Conservation (phyloP, 2,888 invertebrate genomes). For the Drosophila mulleri region DNA sequence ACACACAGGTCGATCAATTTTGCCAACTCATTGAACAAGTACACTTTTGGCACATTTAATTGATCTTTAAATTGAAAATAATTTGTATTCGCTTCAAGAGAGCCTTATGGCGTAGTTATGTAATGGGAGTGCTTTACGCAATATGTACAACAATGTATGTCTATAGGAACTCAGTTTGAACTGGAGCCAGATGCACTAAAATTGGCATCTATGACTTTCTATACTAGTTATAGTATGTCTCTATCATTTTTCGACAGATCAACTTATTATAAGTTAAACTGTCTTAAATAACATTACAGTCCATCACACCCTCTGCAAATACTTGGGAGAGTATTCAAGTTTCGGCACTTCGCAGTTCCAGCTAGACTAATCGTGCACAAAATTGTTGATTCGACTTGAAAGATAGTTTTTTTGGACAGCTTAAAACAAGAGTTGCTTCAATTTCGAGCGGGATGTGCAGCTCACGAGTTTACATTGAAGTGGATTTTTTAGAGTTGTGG, state of each 20-base stretch:
- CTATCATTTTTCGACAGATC: background rate
- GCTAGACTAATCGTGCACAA: conserved; percentile 26
- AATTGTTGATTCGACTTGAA: conserved; percentile 16
- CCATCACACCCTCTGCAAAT: background rate
- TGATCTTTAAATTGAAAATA: conserved; percentile 49
- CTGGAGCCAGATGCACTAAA: background rate
- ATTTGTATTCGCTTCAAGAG: conserved; percentile 13
- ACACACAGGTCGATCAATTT: conserved; percentile 11
- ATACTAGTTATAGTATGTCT: background rate
- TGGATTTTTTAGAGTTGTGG: conserved; percentile 21
- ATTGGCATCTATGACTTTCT: background rate
- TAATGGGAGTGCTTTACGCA: background rate
- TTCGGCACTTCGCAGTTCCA: background rate
- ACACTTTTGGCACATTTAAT: conserved; percentile 46
- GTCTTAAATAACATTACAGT: too few species aligned
- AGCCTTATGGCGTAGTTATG: background rate
- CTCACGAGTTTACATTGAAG: conserved; percentile 43
- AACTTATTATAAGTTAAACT: too few species aligned
- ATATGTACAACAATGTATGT: background rate
- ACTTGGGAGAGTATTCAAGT: background rate
- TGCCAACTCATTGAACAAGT: conserved; percentile 47
- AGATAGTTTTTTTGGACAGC: conserved; percentile 23
- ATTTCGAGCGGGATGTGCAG: conserved; percentile 13
- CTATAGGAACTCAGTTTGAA: background rate
- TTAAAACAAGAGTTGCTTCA: conserved; percentile 10